Evolutionary conservation across 2,888 invertebrate species (phyloP).

Genomic region (Drosophila eohydei): DNA sequence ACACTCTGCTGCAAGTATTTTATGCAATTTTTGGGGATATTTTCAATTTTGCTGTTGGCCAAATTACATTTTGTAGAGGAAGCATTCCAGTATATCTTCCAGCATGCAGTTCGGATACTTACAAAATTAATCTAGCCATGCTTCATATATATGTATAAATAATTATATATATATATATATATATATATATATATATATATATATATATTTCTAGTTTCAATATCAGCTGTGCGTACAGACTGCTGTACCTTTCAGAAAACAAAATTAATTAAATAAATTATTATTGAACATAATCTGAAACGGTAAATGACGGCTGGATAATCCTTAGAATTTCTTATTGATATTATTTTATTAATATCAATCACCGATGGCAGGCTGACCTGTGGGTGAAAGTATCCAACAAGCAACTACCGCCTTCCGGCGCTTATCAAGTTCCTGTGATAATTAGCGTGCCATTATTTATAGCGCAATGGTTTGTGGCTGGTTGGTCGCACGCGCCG

Average conservation of each 20-base stretch:
- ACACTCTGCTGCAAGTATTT: slow-evolving; percentile 17
- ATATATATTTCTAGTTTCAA: too few relatives aligned
- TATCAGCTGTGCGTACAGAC: too few relatives aligned
- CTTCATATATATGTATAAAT: too few relatives aligned
- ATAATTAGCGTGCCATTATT: slow-evolving; percentile 67
- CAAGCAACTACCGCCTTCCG: slow-evolving; percentile 3
- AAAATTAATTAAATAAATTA: too few relatives aligned
- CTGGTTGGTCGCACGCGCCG: slow-evolving; percentile 37
- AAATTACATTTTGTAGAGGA: slow-evolving; percentile 40
- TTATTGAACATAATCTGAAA: not conserved
- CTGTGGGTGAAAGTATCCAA: not conserved
- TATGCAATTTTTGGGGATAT: slow-evolving; percentile 57
- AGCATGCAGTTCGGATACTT: slow-evolving; percentile 48
- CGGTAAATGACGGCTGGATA: not conserved
- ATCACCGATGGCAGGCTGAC: not conserved
- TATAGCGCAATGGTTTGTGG: slow-evolving; percentile 50
- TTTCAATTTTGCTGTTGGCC: slow-evolving; percentile 33
- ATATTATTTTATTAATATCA: slow-evolving; percentile 12
- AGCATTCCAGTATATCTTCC: slow-evolving; percentile 32
- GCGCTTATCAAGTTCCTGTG: slow-evolving; percentile 53
- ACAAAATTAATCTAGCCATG: not conserved
- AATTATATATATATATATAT: too few relatives aligned
- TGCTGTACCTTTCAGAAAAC: too few relatives aligned
- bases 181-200: too few relatives aligned
- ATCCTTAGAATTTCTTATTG: not conserved